phyloP scores from a whole-genome alignment of 2,888 invertebrate genomes.

The Spilarctia lutea region DNA sequence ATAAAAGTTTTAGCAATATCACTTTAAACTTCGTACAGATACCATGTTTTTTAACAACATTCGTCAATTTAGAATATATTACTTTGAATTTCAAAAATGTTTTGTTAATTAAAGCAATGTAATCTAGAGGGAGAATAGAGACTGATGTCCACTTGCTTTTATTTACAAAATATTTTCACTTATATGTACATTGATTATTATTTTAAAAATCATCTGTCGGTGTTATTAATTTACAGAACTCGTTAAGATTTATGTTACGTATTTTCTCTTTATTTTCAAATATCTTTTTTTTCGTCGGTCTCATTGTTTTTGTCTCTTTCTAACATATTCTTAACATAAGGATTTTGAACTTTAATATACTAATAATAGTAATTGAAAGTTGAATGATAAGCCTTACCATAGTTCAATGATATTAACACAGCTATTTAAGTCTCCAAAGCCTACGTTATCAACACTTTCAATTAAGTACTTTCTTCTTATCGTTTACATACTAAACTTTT shows the following conservation, averaged over 20 bases:
- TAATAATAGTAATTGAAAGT: neutral
- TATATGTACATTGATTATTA: neutral
- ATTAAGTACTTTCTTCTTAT: neutral
- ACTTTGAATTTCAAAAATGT: too few relatives aligned
- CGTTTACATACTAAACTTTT: neutral
- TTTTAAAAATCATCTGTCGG: neutral
- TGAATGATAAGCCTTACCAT: neutral
- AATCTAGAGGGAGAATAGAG: too few relatives aligned
- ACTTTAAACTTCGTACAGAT: too few relatives aligned
- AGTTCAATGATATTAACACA: neutral
- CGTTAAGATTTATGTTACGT: neutral
- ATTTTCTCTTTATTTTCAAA: neutral
- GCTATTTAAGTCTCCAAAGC: neutral
- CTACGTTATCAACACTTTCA: neutral
- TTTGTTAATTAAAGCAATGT: too few relatives aligned
- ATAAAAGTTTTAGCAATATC: too few relatives aligned
- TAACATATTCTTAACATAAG: neutral
- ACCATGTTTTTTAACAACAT: too few relatives aligned
- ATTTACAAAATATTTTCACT: too few relatives aligned
- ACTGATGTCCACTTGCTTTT: too few relatives aligned
- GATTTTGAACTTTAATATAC: neutral
- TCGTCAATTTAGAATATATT: too few relatives aligned
- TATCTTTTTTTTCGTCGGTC: neutral
- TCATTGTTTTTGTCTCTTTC: neutral
- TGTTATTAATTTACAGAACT: neutral